Percentiles rank a stretch among this genome's conserved stretches.
These are phyloP conservation scores for Acanthornis magna DNA, from an alignment of 2,797 vertebrate species.

Conservation along the genomic window DNA sequence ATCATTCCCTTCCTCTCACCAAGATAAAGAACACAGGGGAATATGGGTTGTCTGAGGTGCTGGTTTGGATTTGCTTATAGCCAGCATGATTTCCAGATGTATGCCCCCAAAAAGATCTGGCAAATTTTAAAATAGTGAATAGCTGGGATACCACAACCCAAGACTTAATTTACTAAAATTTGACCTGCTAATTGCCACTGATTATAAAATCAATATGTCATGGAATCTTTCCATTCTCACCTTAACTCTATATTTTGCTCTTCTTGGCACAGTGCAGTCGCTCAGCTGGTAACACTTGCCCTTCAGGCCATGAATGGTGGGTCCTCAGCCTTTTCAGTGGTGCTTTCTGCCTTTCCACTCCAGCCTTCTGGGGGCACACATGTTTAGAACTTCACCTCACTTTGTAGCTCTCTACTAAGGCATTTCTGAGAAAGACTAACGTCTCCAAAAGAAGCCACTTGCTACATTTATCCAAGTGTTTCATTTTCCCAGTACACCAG, in stretches of 20 bases:
- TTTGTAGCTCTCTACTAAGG: neutral
- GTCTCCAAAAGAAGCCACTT: neutral
- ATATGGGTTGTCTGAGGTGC: neutral
- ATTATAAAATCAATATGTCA: neutral
- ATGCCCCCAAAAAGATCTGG: neutral
- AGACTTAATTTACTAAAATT: neutral
- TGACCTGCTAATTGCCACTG: neutral
- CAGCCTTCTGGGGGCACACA: fast-evolving
- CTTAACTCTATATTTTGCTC: neutral
- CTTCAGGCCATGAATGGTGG: neutral
- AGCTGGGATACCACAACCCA: fast-evolving
- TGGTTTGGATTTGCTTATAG: neutral
- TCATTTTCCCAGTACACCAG: neutral
- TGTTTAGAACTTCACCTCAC: neutral
- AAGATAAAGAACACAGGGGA: neutral
- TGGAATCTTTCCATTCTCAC: neutral
- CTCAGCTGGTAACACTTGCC: fast-evolving
- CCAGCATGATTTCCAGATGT: neutral
- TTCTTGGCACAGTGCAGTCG: neutral
- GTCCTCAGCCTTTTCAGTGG: neutral
- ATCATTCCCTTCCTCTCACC: neutral
- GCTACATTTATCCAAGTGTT: neutral
- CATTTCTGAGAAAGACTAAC: neutral
- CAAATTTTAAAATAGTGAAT: neutral
- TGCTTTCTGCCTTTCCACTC: neutral